These are phyloP conservation scores for Microctenopoma lineatum DNA, from an alignment of 2,797 vertebrate genomes.

Conservation along the genomic window DNA sequence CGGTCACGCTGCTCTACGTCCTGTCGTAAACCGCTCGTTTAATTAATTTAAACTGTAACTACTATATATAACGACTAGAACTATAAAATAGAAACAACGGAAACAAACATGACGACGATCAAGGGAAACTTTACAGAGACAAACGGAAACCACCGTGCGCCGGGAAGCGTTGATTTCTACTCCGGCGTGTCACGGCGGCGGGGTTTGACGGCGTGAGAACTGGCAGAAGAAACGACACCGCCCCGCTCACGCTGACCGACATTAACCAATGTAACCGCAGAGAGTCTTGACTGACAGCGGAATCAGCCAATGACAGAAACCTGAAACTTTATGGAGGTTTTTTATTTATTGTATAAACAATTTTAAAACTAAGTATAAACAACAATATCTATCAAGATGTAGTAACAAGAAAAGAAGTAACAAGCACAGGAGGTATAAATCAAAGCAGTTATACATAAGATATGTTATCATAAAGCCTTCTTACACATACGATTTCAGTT, in stretches of 20 bases:
- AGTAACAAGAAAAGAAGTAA: too few species aligned
- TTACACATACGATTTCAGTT: too few species aligned
- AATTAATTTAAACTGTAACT: background rate
- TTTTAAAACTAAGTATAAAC: too few species aligned
- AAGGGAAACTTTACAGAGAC: background rate
- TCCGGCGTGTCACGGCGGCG: background rate
- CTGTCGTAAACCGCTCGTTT: background rate
- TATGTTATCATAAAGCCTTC: too few species aligned
- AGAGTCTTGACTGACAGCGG: fast-evolving
- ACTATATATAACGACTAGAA: background rate
- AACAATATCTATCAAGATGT: too few species aligned
- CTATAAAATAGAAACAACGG: background rate
- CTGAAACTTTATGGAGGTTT: too few species aligned
- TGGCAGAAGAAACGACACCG: background rate
- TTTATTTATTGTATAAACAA: too few species aligned
- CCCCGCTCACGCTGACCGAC: background rate
- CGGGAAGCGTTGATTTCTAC: fast-evolving
- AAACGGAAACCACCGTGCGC: background rate
- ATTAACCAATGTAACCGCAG: slow-evolving; percentile 30
- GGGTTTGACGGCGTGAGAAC: background rate
- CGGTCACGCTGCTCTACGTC: background rate
- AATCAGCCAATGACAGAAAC: slow-evolving; percentile 1
- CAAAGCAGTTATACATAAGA: too few species aligned
- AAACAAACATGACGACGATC: background rate
- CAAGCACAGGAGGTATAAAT: too few species aligned